These are phyloP conservation scores for Tiphia femorata DNA, from an alignment of 2,888 invertebrate genomes.

Conservation along the genomic window DNA sequence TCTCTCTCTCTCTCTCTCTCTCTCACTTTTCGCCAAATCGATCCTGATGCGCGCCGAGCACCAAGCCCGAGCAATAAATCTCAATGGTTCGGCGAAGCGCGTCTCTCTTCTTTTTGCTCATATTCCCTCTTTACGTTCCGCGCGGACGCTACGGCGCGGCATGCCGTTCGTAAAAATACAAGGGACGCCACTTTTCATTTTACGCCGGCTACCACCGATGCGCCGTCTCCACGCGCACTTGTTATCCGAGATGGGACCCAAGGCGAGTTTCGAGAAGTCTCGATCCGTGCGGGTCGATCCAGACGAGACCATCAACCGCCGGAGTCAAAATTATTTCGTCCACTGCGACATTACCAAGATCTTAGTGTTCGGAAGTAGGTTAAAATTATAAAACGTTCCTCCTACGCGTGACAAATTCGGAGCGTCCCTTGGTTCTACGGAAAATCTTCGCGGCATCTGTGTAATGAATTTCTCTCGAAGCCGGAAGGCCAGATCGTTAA, in stretches of 20 bases:
- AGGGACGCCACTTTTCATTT: background rate
- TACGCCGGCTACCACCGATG: background rate
- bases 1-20: too few species aligned
- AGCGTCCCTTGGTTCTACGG: too few species aligned
- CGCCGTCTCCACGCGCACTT: background rate
- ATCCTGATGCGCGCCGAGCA: constrained; percentile 38
- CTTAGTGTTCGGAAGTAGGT: background rate
- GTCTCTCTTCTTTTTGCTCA: constrained; percentile 14
- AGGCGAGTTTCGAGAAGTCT: too few species aligned
- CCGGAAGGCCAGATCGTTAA: constrained; percentile 57
- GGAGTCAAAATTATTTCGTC: too few species aligned
- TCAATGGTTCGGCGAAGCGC: constrained; percentile 14
- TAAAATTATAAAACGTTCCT: background rate
- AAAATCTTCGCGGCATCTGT: too few species aligned
- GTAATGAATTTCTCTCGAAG: too few species aligned
- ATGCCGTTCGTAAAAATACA: background rate
- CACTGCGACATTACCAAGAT: background rate
- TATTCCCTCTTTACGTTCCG: background rate
- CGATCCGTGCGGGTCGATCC: too few species aligned
- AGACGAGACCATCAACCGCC: too few species aligned
- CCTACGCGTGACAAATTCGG: too few species aligned
- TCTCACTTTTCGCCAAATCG: constrained; percentile 34
- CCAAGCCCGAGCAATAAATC: constrained; percentile 41
- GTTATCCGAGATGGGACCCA: too few species aligned
- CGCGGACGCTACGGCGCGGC: background rate